Conservation (phyloP, 2,113 vertebrate genomes). For the Pantherophis guttatus region DNA sequence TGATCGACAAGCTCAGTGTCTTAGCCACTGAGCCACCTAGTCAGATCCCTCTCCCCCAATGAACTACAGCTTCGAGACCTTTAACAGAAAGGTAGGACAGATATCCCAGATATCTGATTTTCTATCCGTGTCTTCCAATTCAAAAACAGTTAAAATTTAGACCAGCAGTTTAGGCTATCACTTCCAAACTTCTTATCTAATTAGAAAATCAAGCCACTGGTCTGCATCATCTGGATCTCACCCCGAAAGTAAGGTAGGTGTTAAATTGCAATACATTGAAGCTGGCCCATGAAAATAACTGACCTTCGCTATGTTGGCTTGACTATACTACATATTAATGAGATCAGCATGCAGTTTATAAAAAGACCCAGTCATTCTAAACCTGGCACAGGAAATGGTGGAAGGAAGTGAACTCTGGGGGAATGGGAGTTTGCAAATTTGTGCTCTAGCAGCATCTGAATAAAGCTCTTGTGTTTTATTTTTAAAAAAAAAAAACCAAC, state of each 20-base stretch:
- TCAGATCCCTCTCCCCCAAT: background rate
- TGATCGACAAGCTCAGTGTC: no score
- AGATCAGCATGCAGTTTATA: slow-evolving; percentile 7
- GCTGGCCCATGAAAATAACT: slow-evolving; percentile 1
- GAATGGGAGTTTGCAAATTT: slow-evolving; percentile 29
- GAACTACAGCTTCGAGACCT: background rate
- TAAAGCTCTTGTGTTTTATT: background rate
- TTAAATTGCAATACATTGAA: background rate
- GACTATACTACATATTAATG: slow-evolving; percentile 7
- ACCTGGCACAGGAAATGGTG: slow-evolving; percentile 57
- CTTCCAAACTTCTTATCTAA: background rate
- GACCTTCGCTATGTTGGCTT: background rate
- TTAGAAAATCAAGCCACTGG: background rate
- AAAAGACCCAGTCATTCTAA: slow-evolving; percentile 10
- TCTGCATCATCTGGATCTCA: background rate
- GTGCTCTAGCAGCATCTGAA: slow-evolving; percentile 22
- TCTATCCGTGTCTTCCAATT: background rate
- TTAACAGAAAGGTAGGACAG: background rate
- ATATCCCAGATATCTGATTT: background rate
- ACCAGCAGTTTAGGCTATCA: background rate
- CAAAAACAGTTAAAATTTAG: background rate
- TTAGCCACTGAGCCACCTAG: no score
- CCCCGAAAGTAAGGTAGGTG: background rate
- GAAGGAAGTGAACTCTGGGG: slow-evolving; percentile 50
- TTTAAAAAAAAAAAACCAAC: slow-evolving; percentile 5